Percentiles rank a stretch among this genome's conserved stretches.
phyloP scores from a whole-genome alignment of 2,113 vertebrate genomes.

The Anser cygnoides region DNA sequence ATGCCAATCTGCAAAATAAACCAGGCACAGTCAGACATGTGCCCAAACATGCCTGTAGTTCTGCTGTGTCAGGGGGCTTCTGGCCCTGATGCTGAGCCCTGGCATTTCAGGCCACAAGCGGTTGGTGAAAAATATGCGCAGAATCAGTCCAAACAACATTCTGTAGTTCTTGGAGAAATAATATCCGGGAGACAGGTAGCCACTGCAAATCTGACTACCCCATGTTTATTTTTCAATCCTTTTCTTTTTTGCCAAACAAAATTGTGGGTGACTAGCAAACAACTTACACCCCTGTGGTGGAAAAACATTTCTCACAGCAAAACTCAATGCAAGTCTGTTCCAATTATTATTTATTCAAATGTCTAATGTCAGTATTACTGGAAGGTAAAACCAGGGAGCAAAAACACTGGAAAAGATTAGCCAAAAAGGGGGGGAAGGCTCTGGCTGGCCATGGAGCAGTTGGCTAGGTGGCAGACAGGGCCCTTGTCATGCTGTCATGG shows the following conservation, averaged over 20 bases:
- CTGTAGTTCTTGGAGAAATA: background rate
- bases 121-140: background rate
- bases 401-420: slow-evolving; percentile 42
- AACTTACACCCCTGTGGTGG: background rate
- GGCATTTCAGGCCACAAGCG: background rate
- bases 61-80: background rate
- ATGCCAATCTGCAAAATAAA: background rate
- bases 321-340: background rate
- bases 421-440: background rate
- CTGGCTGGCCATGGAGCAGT: background rate
- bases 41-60: background rate
- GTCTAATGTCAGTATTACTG: slow-evolving; percentile 15
- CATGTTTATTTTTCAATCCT: background rate
- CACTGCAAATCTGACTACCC: background rate
- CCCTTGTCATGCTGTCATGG: background rate
- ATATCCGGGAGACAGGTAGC: background rate
- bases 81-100: background rate
- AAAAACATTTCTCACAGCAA: slow-evolving; percentile 24
- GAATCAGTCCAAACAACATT: background rate
- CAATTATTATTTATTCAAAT: slow-evolving; percentile 54
- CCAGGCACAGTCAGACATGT: background rate
- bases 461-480: background rate
- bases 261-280: background rate
- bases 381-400: background rate
- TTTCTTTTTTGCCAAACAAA: background rate